phyloP scores from a whole-genome alignment of 1,140 invertebrate species.

The Phymorhynchus buccinoides region DNA sequence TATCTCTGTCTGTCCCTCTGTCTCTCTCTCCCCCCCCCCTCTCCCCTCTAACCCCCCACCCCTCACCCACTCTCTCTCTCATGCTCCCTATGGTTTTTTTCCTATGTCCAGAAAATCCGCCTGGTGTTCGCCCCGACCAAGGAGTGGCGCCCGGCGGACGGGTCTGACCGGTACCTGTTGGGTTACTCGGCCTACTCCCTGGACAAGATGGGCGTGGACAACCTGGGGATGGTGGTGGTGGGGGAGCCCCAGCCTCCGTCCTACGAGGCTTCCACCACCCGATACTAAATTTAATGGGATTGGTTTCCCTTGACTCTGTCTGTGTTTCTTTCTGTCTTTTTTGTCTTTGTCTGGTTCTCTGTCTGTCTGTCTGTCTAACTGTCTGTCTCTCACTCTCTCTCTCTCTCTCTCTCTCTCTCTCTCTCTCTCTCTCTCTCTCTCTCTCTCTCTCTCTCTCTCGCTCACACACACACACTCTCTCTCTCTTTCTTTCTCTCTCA shows the following conservation, averaged over 20 bases:
- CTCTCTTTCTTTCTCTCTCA: background rate
- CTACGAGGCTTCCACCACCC: background rate
- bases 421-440: constrained; percentile 19
- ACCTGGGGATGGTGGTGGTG: background rate
- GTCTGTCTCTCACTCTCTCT: background rate
- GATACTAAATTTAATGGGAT: too few species aligned
- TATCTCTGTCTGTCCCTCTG: too few species aligned
- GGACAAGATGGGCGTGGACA: constrained; percentile 32
- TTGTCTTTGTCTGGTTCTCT: background rate
- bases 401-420: constrained; percentile 7
- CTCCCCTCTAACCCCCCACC: background rate
- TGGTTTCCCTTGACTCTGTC: background rate
- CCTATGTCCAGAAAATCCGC: constrained; percentile 1
- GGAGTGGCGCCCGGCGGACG: constrained; percentile 35
- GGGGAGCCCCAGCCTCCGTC: background rate
- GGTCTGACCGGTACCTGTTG: background rate
- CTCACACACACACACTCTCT: too few species aligned
- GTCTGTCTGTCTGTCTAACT: background rate
- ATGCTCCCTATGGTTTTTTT: background rate
- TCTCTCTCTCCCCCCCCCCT: background rate
- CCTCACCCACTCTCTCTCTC: background rate
- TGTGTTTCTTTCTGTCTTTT: background rate
- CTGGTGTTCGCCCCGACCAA: constrained; percentile 36
- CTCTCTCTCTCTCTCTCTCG: too few species aligned
- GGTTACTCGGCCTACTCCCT: constrained; percentile 4